Evolutionary conservation across 1,140 invertebrate species (phyloP).

Genomic region (Leucophenga varia): DNA sequence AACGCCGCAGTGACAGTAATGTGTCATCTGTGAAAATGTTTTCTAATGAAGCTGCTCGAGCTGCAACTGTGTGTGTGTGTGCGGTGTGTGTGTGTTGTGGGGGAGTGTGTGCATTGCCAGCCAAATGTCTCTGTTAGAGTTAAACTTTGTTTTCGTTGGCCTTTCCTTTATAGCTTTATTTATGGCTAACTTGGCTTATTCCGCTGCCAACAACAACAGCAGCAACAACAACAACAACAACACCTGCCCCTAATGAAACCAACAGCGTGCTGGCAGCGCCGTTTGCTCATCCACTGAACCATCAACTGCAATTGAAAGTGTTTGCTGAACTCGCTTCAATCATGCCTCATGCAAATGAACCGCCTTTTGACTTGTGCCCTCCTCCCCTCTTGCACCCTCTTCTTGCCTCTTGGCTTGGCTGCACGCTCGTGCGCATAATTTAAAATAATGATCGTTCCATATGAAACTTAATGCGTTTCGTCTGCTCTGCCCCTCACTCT

Average conservation of each 20-base stretch:
- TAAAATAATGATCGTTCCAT: conserved; percentile 51
- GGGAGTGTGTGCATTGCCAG: too few relatives aligned
- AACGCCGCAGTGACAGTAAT: conserved; percentile 45
- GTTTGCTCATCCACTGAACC: conserved; percentile 36
- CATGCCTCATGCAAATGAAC: conserved; percentile 40
- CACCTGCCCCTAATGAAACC: conserved; percentile 41
- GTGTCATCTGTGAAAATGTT: conserved; percentile 47
- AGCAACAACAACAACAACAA: too few relatives aligned
- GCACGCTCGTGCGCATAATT: conserved; percentile 47
- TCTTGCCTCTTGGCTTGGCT: conserved; percentile 5
- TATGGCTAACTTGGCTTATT: too few relatives aligned
- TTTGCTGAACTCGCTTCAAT: conserved; percentile 30
- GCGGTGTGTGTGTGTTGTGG: conserved; percentile 3
- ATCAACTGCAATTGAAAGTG: conserved; percentile 28
- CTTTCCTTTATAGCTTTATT: too few relatives aligned
- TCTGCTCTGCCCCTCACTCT: conserved; percentile 19
- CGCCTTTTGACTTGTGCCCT: conserved; percentile 38
- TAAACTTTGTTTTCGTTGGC: too few relatives aligned
- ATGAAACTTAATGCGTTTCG: conserved; percentile 48
- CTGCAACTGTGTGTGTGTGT: conserved; percentile 17
- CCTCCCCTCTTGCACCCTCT: conserved; percentile 17
- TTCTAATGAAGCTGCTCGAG: conserved; percentile 29
- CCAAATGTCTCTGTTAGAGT: too few relatives aligned
- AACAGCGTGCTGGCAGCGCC: conserved; percentile 36
- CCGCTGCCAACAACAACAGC: too few relatives aligned